Evolutionary conservation across 2,113 vertebrate genomes (phyloP), one percentile per base, ranked within the genome.

Genomic region (Tautogolabrus adspersus): DNA sequence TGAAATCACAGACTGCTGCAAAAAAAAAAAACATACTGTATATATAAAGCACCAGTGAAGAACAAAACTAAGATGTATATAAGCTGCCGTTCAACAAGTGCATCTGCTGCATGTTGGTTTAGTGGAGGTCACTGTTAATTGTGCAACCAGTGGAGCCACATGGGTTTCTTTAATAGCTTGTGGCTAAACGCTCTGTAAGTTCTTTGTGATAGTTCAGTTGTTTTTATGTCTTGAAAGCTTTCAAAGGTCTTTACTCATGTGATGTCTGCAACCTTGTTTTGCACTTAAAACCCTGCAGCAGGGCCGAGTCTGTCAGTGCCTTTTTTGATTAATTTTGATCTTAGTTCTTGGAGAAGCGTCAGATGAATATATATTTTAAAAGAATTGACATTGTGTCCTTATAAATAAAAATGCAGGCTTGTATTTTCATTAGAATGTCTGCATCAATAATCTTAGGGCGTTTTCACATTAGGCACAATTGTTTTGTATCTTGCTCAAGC

Each of bases 1-100:
- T 76, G 46, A 83, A 85, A 90, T 76, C 66, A 79, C 61, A 92
- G 66, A 23, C 61, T 74, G 77, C 61, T 73, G 70, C 73, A 83
- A 88, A 81, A 84, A 18, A 47, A 47, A 13, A 13, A 46, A 13
- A 15, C 13, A 46, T 15, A n/a, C n/a, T n/a, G n/a, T n/a, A 54
- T 56, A 86, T 47, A 86, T 34, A 56, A 82, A 61, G 52, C 62
- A 73, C 7, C 15, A 18, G 38, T 55, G 19, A 44, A 58, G 81
- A 68, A 71, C 15, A 60, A 63, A 77, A 65, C 12, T 10, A 10
- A 74, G 16, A 21, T 11, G 2, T 19, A 46, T 66, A 67, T 64
- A 63, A 84, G 58, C 51, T 47, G 46, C 22, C 40, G 10, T 77
- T 54, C 56, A 58, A 47, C 47, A 81, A 63, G n/a, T 54, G 57